Evolutionary conservation across 1,140 invertebrate species (phyloP), one percentile per base, ranked within the genome.

Genomic region (Heliconius hewitsoni): DNA sequence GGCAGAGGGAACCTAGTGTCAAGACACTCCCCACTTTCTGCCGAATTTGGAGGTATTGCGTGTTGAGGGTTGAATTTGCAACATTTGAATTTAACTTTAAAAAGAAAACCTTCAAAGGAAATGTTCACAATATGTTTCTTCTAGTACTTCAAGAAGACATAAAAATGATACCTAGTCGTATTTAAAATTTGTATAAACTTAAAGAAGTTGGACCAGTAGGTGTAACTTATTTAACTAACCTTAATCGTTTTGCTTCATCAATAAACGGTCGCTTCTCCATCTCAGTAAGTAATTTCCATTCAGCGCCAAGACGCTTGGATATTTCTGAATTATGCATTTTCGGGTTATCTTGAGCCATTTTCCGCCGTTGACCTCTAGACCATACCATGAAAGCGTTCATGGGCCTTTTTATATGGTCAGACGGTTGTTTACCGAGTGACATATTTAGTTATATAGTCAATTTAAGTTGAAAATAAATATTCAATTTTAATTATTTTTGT

Each of bases 331-430:
- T 66, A n/a, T 30, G 98, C 98, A 99, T 99, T 95, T 99, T 99
- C 2, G 98, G 98, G 95, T 99, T 99, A 87, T 99, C 98, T 90
- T 99, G 98, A 5, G 99, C 98, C 98, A 99, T 99, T 95, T 99
- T 98, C 81, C 98, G 95, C 79, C 98, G 92, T 88, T 98, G 98
- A 39, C 97, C 97, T 71, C 98, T 94, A 3, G 98, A 98, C 98
- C 98, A 98, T 30, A 98, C 98, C 98, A 98, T 98, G 90, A 98
- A 98, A 5, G 98, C 98, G 91, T 98, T 98, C 98, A 98, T 98
- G 9, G 98, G 98, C 83, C 98, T 94, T 91, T 98, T 98, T 82
- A 98, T 98, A 86, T 98, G 97, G 89, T 97, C 97, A 86, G 95
- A 84, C 52, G 90, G 89, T 76, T 93, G 91, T 76, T 93, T 93